Evolutionary conservation across 2,888 invertebrate species (phyloP).

Genomic region (Drosophila pegasa): DNA sequence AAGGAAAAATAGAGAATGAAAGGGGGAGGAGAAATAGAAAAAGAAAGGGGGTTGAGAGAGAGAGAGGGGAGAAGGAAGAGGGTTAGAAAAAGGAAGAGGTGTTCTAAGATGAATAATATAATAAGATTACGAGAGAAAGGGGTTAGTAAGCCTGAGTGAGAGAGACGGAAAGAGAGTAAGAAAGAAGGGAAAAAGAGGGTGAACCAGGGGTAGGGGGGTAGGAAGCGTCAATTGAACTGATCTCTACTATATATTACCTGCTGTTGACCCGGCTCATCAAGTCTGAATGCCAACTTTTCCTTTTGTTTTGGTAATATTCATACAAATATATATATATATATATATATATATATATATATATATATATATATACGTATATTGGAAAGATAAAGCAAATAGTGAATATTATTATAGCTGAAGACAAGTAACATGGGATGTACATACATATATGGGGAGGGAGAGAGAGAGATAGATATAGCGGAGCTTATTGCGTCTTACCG

Average conservation of each 20-base stretch:
- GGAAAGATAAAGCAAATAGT: constrained; percentile 5
- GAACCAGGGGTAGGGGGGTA: no score
- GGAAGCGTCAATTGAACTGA: not conserved
- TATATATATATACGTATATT: not conserved
- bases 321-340: not conserved
- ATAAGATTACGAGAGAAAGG: no score
- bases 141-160: no score
- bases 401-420: not conserved
- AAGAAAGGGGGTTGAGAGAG: no score
- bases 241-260: constrained; percentile 24
- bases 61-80: no score
- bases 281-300: constrained; percentile 46
- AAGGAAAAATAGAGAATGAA: no score
- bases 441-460: not conserved
- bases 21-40: no score
- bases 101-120: no score
- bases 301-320: constrained; percentile 4
- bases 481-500: constrained; percentile 41
- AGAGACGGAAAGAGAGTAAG: no score
- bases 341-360: not conserved
- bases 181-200: no score
- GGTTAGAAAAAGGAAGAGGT: no score
- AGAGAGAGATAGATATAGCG: not conserved
- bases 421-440: not conserved
- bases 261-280: constrained; percentile 32